Evolutionary conservation across 2,113 vertebrate genomes (phyloP), one percentile per base, ranked within the genome.

Genomic region (Hystrix cristata): DNA sequence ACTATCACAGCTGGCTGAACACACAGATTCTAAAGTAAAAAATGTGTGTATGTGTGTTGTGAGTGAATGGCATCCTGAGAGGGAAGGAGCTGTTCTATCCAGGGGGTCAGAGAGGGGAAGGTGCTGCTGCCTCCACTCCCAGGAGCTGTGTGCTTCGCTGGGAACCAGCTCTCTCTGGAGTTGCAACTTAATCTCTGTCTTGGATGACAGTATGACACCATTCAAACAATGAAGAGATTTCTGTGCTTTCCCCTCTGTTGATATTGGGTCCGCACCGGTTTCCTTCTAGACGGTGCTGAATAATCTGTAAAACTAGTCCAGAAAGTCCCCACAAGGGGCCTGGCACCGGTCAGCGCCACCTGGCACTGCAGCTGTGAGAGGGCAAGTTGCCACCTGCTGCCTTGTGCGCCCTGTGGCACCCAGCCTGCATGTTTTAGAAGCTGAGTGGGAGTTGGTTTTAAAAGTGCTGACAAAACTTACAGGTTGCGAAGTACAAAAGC

Each of bases 321-420:
- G 88, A 89, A 97, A 97, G 72, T 96, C 96, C 90, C 96, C 55
- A 5, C 1, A 62, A 57, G 59, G 34, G 46, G 51, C 67, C 87
- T 95, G 93, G 94, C 95, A 72, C 31, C 31, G 14, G 46, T 87
- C 62, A 19, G 14, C 11, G 65, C 80, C 87, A 78, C 72, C 67
- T 64, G 94, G 97, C 48, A 80, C 46, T 18, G 27, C 12, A 25
- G 60, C 67, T 57, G 71, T 4, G 1, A 62, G 92, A 93, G 57
- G 71, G 43, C 94, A 82, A 82, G 65, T 72, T 53, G 62, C 25
- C 43, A 59, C 87, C 51, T 95, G 87, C 79, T 27, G 71, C 29
- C 51, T 51, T 5, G 23, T 5, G 23, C 59, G 59, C 85, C 46
- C 18, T 0, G 5, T 29, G 78, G n/a, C 67, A 6, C 60, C 65